Percentiles rank a stretch among this genome's conserved stretches.
These are phyloP conservation scores for Leuciscus waleckii DNA, from an alignment of 2,797 vertebrate genomes.

Conservation along the genomic window DNA sequence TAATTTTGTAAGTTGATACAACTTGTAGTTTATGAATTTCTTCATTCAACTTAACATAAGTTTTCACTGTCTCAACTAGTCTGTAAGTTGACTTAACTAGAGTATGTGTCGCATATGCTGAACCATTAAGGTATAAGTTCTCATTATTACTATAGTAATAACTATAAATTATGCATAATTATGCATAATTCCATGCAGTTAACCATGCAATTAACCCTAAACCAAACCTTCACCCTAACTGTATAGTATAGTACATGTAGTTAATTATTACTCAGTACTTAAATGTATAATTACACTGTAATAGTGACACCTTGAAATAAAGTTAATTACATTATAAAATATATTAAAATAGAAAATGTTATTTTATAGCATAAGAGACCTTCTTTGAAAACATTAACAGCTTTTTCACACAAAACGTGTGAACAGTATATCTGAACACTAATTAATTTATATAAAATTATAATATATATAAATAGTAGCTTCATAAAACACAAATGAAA, in stretches of 20 bases:
- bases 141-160: background rate
- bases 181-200: background rate
- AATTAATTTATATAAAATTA: background rate
- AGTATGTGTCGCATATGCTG: too few species aligned
- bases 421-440: background rate
- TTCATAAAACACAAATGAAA: background rate
- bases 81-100: too few species aligned
- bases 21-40: too few species aligned
- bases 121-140: too few species aligned
- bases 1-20: too few species aligned
- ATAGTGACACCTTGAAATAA: too few species aligned
- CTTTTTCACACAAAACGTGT: background rate
- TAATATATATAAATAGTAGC: background rate
- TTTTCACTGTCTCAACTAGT: too few species aligned
- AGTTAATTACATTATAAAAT: background rate
- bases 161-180: background rate
- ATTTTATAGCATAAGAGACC: background rate
- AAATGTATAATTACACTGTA: too few species aligned
- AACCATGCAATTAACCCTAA: background rate
- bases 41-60: too few species aligned
- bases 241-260: too few species aligned
- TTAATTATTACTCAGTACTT: too few species aligned
- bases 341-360: background rate
- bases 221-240: too few species aligned
- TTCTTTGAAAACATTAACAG: background rate